Percentiles rank a stretch among this genome's conserved stretches.
phyloP scores from a whole-genome alignment of 2,888 invertebrate genomes.

The Terebella lapidaria region DNA sequence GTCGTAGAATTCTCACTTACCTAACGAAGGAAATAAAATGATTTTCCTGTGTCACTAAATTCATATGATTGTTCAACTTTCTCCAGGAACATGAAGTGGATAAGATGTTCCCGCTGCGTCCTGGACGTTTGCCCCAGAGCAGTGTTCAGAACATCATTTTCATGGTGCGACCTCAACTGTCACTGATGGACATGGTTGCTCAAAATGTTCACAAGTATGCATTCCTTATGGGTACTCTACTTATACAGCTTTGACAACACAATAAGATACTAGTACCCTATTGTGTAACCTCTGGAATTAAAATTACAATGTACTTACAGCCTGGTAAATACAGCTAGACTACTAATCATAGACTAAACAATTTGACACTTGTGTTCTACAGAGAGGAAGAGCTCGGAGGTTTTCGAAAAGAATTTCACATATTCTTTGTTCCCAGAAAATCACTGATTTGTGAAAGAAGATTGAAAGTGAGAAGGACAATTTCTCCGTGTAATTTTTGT shows the following conservation, averaged over 20 bases:
- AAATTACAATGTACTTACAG: background rate
- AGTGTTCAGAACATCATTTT: constrained; percentile 82
- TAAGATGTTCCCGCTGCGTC: constrained; percentile 73
- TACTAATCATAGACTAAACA: too few species aligned
- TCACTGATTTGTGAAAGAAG: constrained; percentile 83
- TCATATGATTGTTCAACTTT: too few species aligned
- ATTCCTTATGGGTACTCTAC: too few species aligned
- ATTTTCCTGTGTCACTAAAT: too few species aligned
- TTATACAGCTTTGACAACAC: too few species aligned
- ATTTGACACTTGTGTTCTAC: background rate
- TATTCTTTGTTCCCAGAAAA: constrained; percentile 83
- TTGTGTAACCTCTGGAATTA: too few species aligned
- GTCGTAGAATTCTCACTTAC: too few species aligned
- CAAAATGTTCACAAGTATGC: constrained; percentile 65
- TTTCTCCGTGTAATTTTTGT: too few species aligned
- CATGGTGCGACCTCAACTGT: constrained; percentile 75
- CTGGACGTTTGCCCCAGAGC: constrained; percentile 65
- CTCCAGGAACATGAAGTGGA: constrained; percentile 75
- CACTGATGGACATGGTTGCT: constrained; percentile 78
- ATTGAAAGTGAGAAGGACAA: constrained; percentile 63
- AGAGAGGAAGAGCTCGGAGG: constrained; percentile 56
- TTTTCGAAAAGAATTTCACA: constrained; percentile 70
- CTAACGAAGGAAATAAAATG: too few species aligned
- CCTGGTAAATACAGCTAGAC: too few species aligned
- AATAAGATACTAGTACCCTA: background rate